Percentiles rank a stretch among this genome's conserved stretches.
phyloP scores from a whole-genome alignment of 2,797 vertebrate genomes.

The Hypotaenidia philippensis region DNA sequence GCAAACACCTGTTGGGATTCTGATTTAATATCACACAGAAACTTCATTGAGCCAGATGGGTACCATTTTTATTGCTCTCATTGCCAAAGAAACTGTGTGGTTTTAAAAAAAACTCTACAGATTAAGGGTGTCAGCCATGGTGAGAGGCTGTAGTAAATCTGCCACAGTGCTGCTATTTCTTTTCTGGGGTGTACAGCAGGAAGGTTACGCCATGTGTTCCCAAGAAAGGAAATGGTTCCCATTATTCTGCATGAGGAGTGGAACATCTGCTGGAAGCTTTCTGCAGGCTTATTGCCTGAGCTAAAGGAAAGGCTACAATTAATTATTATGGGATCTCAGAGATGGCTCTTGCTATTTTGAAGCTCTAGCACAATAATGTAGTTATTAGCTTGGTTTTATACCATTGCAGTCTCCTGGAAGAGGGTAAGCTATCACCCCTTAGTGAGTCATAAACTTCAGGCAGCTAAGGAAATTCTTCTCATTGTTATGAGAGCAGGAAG shows the following conservation, averaged over 20 bases:
- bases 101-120: conserved; percentile 19
- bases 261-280: conserved; percentile 36
- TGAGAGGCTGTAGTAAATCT: background rate
- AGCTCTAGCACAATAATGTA: background rate
- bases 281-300: background rate
- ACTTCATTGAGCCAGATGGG: conserved; percentile 14
- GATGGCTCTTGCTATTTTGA: conserved; percentile 31
- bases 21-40: conserved; percentile 35
- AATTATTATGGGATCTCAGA: conserved; percentile 15
- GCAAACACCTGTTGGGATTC: conserved; percentile 6
- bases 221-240: background rate
- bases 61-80: conserved; percentile 21
- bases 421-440: background rate
- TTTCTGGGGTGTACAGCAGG: background rate
- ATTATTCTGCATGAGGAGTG: background rate
- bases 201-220: background rate
- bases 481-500: background rate
- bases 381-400: conserved; percentile 7
- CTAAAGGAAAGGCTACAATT: conserved; percentile 10
- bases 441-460: background rate
- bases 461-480: background rate
- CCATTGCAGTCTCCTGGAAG: background rate
- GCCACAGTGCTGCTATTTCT: background rate
- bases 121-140: background rate
- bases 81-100: conserved; percentile 7